Evolutionary conservation across 2,888 invertebrate species (phyloP), one percentile per base, ranked within the genome.

Genomic region (Sturmia bella): DNA sequence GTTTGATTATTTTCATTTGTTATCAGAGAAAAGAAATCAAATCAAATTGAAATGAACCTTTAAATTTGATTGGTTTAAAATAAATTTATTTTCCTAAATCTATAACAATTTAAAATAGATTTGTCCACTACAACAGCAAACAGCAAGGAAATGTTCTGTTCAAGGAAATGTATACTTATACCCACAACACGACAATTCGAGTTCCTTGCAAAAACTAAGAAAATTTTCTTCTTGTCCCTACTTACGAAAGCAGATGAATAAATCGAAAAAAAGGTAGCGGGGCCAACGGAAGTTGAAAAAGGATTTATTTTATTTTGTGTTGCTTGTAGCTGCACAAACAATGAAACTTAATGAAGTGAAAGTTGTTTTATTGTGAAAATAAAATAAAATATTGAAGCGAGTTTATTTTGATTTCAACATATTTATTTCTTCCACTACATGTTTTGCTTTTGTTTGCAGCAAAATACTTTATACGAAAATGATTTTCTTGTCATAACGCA

Each of bases 281-380:
- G 21, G 27, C n/a, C 32, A 32, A 7, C 50, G 32, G 45, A 66
- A 21, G 32, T 39, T 52, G 21, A 17, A 52, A 70, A 69, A 63
- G 61, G 63, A 69, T 76, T 77, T 59, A 70, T 63, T 63, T 69
- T 54, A 70, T 70, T 77, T n/a, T n/a, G n/a, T 77, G 37, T 24
- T 48, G 69, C 52, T 69, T 69, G 59, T 69, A 61, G 52, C 64
- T 68, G 48, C 3, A 54, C 69, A 66, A 73, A 57, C 57, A 77
- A 63, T 27, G 43, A 72, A 56, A 78, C 64, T 57, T 82, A 82
- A 82, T 78, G 82, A 82, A 82, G 69, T 74, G 56, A 72, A 69
- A 66, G 73, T 73, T 81, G 56, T 81, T 77, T 61, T 68, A 69
- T 74, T 78, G 43, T 59, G 19, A 69, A 57, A 39, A 82, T 68